Conservation (phyloP, 2,797 vertebrate genomes). For the Xyrichtys novacula region DNA sequence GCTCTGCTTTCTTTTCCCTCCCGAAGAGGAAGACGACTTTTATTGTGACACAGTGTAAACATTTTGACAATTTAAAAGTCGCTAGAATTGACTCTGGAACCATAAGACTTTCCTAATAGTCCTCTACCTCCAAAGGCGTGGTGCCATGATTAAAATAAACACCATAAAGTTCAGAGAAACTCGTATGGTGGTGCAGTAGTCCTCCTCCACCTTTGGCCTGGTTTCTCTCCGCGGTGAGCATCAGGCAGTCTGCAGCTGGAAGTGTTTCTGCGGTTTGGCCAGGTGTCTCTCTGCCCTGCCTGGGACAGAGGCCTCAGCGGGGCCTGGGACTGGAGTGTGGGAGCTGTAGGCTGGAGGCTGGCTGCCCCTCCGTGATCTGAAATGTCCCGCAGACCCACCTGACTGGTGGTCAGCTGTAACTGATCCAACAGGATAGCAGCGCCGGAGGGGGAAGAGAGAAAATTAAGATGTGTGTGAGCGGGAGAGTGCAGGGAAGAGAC, state of each 20-base stretch:
- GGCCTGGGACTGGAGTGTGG: constrained; percentile 74
- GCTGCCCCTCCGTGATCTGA: constrained; percentile 74
- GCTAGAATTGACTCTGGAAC: background rate
- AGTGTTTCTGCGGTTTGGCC: constrained; percentile 84
- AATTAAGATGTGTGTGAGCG: constrained; percentile 74
- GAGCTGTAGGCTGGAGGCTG: constrained; percentile 70
- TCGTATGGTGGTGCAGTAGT: constrained; percentile 49
- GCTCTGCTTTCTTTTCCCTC: constrained; percentile 27
- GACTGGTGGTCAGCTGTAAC: constrained; percentile 80
- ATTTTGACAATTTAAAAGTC: constrained; percentile 32
- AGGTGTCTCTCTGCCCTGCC: constrained; percentile 81
- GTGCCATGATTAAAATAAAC: constrained; percentile 47
- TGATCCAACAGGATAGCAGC: constrained; percentile 71
- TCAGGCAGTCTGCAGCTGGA: constrained; percentile 84
- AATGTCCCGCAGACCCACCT: constrained; percentile 81
- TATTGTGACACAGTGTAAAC: constrained; percentile 38
- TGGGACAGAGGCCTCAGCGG: constrained; percentile 76
- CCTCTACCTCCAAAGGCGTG: constrained; percentile 19
- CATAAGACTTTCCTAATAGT: constrained; percentile 1
- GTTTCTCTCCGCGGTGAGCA: constrained; percentile 81
- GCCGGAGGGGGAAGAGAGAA: constrained; percentile 68
- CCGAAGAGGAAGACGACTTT: constrained; percentile 18
- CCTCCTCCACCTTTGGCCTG: constrained; percentile 82
- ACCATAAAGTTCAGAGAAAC: constrained; percentile 44
- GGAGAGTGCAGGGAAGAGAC: constrained; percentile 63